These are phyloP conservation scores for Chitala chitala DNA, from an alignment of 2,113 vertebrate species.

Conservation along the genomic window DNA sequence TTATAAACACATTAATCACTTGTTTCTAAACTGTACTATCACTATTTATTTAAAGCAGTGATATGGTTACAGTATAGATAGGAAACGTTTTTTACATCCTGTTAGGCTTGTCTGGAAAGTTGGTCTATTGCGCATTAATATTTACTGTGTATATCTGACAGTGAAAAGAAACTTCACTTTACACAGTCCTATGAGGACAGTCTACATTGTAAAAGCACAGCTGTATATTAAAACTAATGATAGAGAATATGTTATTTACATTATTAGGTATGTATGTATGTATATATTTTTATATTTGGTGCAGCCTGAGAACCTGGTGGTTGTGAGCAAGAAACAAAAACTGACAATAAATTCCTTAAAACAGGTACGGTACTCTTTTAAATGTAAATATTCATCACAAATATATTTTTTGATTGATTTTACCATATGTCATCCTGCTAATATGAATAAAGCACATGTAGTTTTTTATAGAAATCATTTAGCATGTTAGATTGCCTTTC, in stretches of 20 bases:
- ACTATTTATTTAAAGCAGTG: slow-evolving; percentile 50
- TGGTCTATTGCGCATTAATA: slow-evolving; percentile 40
- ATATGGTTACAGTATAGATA: slow-evolving; percentile 39
- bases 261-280: neutral
- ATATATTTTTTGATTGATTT: neutral
- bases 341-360: slow-evolving; percentile 68
- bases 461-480: too few relatives aligned
- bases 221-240: slow-evolving; percentile 6
- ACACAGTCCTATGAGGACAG: neutral
- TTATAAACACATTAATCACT: slow-evolving; percentile 43
- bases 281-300: slow-evolving; percentile 68
- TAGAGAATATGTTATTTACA: neutral
- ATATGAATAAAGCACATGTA: neutral
- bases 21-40: slow-evolving; percentile 32
- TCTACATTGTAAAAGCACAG: slow-evolving; percentile 28
- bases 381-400: neutral
- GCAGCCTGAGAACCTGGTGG: slow-evolving; percentile 72
- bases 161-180: slow-evolving; percentile 30
- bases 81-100: slow-evolving; percentile 35
- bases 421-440: neutral
- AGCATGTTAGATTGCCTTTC: too few relatives aligned
- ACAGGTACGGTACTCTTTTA: slow-evolving; percentile 60
- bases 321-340: slow-evolving; percentile 72
- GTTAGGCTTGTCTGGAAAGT: slow-evolving; percentile 49
- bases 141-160: slow-evolving; percentile 42